Conservation (phyloP, 2,113 vertebrate genomes). For the Hiodon alosoides region DNA sequence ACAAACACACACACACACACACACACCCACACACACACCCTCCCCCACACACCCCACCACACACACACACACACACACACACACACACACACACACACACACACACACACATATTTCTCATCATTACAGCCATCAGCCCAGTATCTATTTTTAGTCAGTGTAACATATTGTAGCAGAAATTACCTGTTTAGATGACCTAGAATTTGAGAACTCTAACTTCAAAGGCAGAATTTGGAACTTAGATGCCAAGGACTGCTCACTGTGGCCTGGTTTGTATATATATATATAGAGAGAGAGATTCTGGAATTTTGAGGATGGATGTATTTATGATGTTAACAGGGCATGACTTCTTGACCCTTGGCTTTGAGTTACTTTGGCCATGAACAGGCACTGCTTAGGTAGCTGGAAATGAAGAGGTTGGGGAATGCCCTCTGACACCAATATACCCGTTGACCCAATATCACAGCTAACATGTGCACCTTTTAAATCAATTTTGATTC, state of each 20-base stretch:
- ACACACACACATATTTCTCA: neutral
- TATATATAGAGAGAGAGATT: slow-evolving; percentile 26
- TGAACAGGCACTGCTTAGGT: neutral
- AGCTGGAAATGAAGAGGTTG: neutral
- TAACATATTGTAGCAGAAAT: slow-evolving; percentile 9
- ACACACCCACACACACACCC: neutral
- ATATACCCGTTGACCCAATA: neutral
- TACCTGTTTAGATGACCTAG: slow-evolving; percentile 20
- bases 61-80: neutral
- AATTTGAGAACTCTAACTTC: neutral
- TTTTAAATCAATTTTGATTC: no score
- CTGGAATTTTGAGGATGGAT: slow-evolving; percentile 26
- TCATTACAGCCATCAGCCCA: neutral
- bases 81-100: neutral
- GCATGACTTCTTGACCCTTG: slow-evolving; percentile 17
- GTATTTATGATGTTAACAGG: slow-evolving; percentile 25
- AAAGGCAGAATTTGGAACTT: slow-evolving; percentile 26
- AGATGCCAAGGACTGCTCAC: slow-evolving; percentile 22
- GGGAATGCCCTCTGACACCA: no score
- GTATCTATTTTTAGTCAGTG: slow-evolving; percentile 4
- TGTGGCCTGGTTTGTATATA: neutral
- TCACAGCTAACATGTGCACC: neutral
- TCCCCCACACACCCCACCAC: no score
- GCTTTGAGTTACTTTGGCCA: neutral
- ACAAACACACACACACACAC: neutral